Percentiles rank a stretch among this genome's conserved stretches.
phyloP scores from a whole-genome alignment of 92 coral and sea anemone species.

The Hydrozoanthus gracilis region DNA sequence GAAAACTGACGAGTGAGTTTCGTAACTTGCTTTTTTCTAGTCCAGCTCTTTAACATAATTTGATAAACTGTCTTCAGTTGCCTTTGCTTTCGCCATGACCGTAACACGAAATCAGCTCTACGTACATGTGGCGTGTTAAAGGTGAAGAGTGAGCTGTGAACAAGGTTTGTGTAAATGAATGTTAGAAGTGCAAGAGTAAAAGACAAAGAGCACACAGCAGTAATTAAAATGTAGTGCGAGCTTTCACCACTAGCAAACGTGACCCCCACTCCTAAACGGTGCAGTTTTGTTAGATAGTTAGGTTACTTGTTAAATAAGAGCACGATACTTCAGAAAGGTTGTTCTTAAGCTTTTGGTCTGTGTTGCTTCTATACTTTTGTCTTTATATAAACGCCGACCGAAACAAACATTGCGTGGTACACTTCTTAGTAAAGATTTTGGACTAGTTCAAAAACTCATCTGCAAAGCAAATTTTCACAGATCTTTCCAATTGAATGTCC shows the following conservation, averaged over 20 bases:
- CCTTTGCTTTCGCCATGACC: neutral
- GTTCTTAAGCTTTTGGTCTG: neutral
- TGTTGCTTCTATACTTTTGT: neutral
- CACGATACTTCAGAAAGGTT: slow-evolving; percentile 25
- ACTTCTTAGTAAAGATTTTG: no score
- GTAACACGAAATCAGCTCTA: neutral
- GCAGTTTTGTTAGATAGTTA: slow-evolving; percentile 75
- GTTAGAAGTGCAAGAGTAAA: slow-evolving; percentile 1
- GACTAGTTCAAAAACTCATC: neutral
- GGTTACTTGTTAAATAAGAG: slow-evolving; percentile 59
- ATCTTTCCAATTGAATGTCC: neutral
- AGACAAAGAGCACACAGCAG: neutral
- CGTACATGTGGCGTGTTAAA: neutral
- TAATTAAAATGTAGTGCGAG: slow-evolving; percentile 2
- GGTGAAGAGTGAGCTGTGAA: slow-evolving; percentile 1
- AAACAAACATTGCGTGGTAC: no score
- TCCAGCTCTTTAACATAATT: neutral
- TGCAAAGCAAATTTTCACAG: neutral
- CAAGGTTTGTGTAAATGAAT: neutral
- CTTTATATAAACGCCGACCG: no score
- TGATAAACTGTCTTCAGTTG: neutral
- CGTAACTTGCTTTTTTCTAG: neutral
- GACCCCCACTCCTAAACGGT: slow-evolving; percentile 78
- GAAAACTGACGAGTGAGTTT: no score
- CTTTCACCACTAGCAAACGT: slow-evolving; percentile 70